A percentile compares a stretch with the other conserved stretches of the same genome.
Evolutionary conservation across 1,140 invertebrate species (phyloP).

Genomic region (Pentalonia nigronervosa): DNA sequence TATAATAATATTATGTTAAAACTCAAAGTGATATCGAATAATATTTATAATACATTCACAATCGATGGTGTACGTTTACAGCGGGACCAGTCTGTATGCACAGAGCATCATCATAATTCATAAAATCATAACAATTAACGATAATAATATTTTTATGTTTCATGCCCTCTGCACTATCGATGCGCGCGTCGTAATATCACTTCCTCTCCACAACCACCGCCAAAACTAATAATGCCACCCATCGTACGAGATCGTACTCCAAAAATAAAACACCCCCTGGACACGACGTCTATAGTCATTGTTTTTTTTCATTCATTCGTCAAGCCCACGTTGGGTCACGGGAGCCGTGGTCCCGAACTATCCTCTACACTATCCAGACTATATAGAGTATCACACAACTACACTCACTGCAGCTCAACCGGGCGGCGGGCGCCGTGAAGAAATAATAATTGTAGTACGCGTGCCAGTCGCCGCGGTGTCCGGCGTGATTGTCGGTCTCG

Average conservation of each 20-base stretch:
- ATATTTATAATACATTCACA: too few species aligned
- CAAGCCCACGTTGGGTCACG: not conserved
- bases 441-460: not conserved
- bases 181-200: not conserved
- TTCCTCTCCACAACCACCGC: not conserved
- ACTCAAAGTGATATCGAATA: too few species aligned
- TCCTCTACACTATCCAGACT: too few species aligned
- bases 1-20: too few species aligned
- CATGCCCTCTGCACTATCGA: not conserved
- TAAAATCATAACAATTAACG: not conserved
- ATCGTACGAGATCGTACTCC: not conserved
- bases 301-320: not conserved
- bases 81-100: too few species aligned
- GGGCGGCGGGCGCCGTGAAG: not conserved
- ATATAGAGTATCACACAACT: too few species aligned
- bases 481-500: not conserved
- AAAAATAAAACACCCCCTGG: not conserved
- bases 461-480: not conserved
- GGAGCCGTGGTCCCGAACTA: too few species aligned
- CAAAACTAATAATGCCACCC: not conserved
- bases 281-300: not conserved
- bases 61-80: too few species aligned
- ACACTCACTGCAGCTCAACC: too few species aligned
- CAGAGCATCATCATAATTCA: not conserved
- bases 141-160: not conserved